Conservation (phyloP, 2,797 vertebrate species). For the Masticophis lateralis region DNA sequence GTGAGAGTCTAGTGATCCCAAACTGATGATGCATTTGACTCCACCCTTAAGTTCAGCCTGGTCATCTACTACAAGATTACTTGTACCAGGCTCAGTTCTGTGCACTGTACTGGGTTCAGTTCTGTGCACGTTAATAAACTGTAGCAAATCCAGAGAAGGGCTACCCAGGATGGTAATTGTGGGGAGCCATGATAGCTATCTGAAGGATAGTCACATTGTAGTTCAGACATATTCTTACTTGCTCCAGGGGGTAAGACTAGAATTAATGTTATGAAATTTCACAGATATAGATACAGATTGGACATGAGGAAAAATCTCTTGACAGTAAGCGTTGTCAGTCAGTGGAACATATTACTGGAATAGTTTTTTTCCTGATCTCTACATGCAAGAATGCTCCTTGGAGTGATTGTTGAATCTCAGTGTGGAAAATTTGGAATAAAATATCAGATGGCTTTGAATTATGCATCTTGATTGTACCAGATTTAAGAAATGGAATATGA, state of each 20-base stretch:
- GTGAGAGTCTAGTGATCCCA: too few relatives aligned
- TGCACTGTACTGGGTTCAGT: too few relatives aligned
- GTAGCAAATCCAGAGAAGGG: not conserved
- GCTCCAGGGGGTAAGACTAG: not conserved
- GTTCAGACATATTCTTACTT: not conserved
- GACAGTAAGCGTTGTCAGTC: not conserved
- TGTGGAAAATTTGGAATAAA: not conserved
- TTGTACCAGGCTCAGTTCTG: too few relatives aligned
- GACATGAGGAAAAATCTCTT: not conserved
- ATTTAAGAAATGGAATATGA: not conserved
- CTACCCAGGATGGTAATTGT: not conserved
- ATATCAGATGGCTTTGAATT: not conserved
- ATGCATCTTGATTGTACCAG: not conserved
- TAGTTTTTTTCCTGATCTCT: not conserved
- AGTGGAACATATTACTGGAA: not conserved
- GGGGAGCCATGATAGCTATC: not conserved
- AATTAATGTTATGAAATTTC: not conserved
- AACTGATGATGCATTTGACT: too few relatives aligned
- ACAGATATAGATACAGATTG: not conserved
- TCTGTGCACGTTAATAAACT: not conserved
- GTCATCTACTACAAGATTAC: too few relatives aligned
- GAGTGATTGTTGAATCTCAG: not conserved
- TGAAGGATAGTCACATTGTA: not conserved
- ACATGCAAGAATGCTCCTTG: not conserved
- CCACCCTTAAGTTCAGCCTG: too few relatives aligned